phyloP scores from a whole-genome alignment of 2,888 invertebrate genomes.

The Ophion ventricosus region DNA sequence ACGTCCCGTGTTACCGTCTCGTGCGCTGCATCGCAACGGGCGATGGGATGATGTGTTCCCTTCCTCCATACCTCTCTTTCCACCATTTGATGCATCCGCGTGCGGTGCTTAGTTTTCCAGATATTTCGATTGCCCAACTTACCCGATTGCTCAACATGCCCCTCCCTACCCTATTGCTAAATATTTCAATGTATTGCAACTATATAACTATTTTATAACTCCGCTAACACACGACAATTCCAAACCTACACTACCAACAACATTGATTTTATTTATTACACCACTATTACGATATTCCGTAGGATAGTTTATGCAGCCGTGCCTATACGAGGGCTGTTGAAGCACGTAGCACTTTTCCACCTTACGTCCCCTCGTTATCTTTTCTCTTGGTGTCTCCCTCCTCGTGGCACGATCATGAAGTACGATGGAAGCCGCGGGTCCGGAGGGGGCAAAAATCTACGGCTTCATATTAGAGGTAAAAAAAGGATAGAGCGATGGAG shows the following conservation, averaged over 20 bases:
- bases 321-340: conserved; percentile 25
- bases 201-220: neutral
- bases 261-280: neutral
- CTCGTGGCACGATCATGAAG: neutral
- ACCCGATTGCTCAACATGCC: too few species aligned
- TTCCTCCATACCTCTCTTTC: too few species aligned
- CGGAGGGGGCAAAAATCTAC: conserved; percentile 21
- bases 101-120: too few species aligned
- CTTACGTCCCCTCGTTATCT: conserved; percentile 35
- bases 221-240: neutral
- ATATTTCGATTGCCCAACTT: too few species aligned
- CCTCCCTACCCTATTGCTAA: neutral
- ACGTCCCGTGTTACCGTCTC: too few species aligned
- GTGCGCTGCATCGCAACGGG: too few species aligned
- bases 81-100: too few species aligned
- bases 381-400: neutral
- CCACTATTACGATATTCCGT: neutral
- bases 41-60: too few species aligned
- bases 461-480: conserved; percentile 8
- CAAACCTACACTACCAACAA: neutral
- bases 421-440: neutral
- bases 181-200: neutral
- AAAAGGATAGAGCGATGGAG: conserved; percentile 16
- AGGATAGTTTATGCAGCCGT: conserved; percentile 6
- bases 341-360: conserved; percentile 17